Base-by-base conservation (phyloP, 1,140 invertebrate genomes). In the Zaprionus davidi region DNA sequence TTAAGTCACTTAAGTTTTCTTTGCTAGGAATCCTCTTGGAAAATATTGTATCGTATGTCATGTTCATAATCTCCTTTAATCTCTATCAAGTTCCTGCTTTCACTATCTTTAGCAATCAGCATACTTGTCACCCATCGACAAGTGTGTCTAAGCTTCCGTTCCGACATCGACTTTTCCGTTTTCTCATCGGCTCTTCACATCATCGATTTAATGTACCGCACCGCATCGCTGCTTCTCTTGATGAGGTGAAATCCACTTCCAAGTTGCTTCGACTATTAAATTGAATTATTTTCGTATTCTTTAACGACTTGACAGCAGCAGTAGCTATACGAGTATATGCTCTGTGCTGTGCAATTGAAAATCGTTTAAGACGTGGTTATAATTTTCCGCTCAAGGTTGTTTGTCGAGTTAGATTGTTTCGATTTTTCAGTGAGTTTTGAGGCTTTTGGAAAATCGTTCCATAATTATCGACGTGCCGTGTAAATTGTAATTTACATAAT, bases 401-500 rank as follows among this genome's bases (percentile, higher is more conserved):
- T 79, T 79, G 68, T 57, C 75, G 53, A 71, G 65, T 74, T 87
- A 82, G 79, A 86, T 87, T 79, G 82, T 59, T 72, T 82, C 62
- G 36, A 55, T 68, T 80, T 55, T 64, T 76, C 51, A 67, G 69
- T 76, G 38, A 71, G 24, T 76, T 72, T 59, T 82, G 70, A 41
- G 72, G 83, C 79, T 78, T 87, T 79, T 65, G 84, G 84, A 87
- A 87, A 87, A 87, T 87, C 81, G 84, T 84, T 88, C 81, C 78
- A 88, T 87, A 87, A 87, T 87, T 87, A 87, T 84, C 81, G 60
- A 65, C 38, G 58, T 63, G 83, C 65, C 84, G 72, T 84, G 84
- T 88, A 90, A 88, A 84, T 80, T 87, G 85, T 87, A 87, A 88
- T 87, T 87, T 87, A 87, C 84, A 87, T 87, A 87, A 87, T 87